These are phyloP conservation scores for Triops cancriformis DNA, from an alignment of 1,140 invertebrate species.

Conservation along the genomic window DNA sequence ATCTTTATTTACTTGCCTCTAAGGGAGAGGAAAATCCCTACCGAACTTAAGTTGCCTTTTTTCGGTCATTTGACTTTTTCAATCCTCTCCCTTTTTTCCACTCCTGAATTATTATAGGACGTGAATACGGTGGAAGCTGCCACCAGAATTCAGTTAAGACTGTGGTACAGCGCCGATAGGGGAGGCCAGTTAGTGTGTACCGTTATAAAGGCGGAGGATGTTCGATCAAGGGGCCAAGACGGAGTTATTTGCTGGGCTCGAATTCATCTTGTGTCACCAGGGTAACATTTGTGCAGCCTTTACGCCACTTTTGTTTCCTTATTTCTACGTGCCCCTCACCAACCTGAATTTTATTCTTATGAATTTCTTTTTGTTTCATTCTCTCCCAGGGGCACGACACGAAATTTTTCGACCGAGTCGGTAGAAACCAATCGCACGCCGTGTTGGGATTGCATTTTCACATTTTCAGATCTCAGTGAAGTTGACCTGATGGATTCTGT, in stretches of 20 bases:
- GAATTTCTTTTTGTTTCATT: background rate
- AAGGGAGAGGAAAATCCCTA: background rate
- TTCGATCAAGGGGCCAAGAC: constrained; percentile 60
- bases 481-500: constrained; percentile 66
- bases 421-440: constrained; percentile 73
- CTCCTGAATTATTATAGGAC: background rate
- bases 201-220: constrained; percentile 70
- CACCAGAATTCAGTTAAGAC: constrained; percentile 70
- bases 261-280: constrained; percentile 17
- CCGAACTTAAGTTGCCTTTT: background rate
- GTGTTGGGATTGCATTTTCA: constrained; percentile 81
- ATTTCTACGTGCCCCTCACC: background rate
- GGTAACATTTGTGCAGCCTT: background rate
- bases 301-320: background rate
- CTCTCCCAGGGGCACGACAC: constrained; percentile 49
- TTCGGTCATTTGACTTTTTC: background rate
- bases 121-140: constrained; percentile 35
- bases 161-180: constrained; percentile 73
- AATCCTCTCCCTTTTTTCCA: background rate
- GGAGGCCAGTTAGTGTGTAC: constrained; percentile 65
- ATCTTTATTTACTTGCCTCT: background rate
- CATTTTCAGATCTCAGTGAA: constrained; percentile 63
- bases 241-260: background rate
- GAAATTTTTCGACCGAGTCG: constrained; percentile 56
- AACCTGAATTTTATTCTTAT: background rate